A percentile compares a stretch with the other conserved stretches of the same genome.
Conservation (phyloP, 2,888 invertebrate species). For the Orchestes rusci region DNA sequence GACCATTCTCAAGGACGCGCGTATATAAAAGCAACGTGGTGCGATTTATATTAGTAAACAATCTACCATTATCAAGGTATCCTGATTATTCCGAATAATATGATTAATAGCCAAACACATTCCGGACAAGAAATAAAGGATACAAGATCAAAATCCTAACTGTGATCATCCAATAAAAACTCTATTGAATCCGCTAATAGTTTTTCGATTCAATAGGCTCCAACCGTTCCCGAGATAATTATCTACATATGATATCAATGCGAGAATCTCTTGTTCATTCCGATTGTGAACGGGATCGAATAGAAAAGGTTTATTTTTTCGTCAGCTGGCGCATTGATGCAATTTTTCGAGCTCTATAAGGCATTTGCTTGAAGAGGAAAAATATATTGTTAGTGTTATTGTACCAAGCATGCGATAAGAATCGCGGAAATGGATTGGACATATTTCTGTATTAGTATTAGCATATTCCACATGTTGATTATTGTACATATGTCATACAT, state of each 20-base stretch:
- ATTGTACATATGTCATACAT: too few relatives aligned
- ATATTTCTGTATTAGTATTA: too few relatives aligned
- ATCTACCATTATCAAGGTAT: too few relatives aligned
- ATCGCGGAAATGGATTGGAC: too few relatives aligned
- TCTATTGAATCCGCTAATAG: constrained; percentile 16
- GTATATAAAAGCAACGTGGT: too few relatives aligned
- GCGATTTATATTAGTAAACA: too few relatives aligned
- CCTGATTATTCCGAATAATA: constrained; percentile 5
- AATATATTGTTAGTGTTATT: too few relatives aligned
- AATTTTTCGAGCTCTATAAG: not conserved
- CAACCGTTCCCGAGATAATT: constrained; percentile 32
- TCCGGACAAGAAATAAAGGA: not conserved
- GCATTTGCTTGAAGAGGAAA: too few relatives aligned
- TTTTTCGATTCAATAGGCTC: constrained; percentile 25
- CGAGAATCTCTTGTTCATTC: constrained; percentile 23
- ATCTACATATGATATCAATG: constrained; percentile 34
- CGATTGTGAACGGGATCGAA: constrained; percentile 13
- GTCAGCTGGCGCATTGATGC: constrained; percentile 9
- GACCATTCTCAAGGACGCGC: too few relatives aligned
- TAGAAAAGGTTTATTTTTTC: constrained; percentile 10
- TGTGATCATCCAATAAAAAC: too few relatives aligned
- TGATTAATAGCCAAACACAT: constrained; percentile 2
- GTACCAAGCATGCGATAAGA: too few relatives aligned
- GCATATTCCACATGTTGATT: too few relatives aligned
- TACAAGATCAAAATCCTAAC: constrained; percentile 8